Percentiles rank a stretch among this genome's conserved stretches.
Evolutionary conservation across 2,888 invertebrate species (phyloP).

Genomic region (Chironomus tentans): DNA sequence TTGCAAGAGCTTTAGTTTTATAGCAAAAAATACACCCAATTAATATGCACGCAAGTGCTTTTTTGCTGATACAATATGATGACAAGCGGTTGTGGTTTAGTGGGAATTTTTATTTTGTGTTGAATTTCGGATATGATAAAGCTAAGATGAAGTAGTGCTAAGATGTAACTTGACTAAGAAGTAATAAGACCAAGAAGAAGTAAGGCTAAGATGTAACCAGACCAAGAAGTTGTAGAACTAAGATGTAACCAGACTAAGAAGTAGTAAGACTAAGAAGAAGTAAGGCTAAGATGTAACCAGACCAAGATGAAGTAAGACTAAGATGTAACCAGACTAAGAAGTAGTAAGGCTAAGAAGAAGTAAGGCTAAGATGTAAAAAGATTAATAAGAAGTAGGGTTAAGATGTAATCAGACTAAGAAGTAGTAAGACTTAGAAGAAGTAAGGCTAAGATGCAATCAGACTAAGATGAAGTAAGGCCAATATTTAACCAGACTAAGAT

Average conservation of each 20-base stretch:
- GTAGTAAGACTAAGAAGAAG: neutral
- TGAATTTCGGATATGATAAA: no score
- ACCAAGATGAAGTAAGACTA: neutral
- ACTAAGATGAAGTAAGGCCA: no score
- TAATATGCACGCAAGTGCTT: neutral
- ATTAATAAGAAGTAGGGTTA: no score
- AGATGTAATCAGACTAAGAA: no score
- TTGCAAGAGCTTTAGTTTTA: neutral
- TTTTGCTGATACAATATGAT: neutral
- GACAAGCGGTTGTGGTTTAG: neutral
- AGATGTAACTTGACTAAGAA: neutral
- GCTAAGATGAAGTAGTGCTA: neutral
- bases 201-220: neutral
- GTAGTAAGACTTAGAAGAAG: no score
- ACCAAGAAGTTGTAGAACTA: neutral
- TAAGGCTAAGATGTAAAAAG: no score
- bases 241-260: neutral
- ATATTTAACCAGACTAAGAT: no score
- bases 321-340: no score
- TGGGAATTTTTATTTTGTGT: no score
- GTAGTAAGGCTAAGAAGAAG: no score
- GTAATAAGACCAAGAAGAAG: neutral
- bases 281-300: neutral
- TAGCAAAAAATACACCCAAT: neutral
- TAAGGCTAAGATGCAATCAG: no score